Evolutionary conservation across 2,888 invertebrate species (phyloP).

Genomic region (Cyclophora albipunctata): DNA sequence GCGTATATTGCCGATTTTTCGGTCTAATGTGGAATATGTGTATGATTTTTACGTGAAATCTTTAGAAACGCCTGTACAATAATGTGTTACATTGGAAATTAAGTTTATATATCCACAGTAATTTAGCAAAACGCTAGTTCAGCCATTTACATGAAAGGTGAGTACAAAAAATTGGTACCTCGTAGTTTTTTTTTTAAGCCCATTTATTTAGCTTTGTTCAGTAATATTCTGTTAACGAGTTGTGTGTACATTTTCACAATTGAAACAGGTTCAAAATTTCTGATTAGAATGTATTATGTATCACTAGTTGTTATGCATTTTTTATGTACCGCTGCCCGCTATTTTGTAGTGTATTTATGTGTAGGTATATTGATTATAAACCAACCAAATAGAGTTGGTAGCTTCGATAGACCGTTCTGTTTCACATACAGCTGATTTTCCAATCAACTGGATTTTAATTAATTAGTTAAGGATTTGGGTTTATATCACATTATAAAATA

Average conservation of each 20-base stretch:
- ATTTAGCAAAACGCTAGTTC: conserved; percentile 49
- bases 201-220: conserved; percentile 28
- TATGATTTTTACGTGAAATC: conserved; percentile 42
- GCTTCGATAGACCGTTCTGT: conserved; percentile 43
- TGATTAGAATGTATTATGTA: conserved; percentile 30
- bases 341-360: conserved; percentile 50
- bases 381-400: conserved; percentile 47
- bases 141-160: conserved; percentile 75
- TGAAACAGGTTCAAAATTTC: conserved; percentile 7
- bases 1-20: conserved; percentile 70
- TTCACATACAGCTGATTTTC: conserved; percentile 24
- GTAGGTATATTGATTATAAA: conserved; percentile 36
- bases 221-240: conserved; percentile 12
- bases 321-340: conserved; percentile 69
- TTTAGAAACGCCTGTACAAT: conserved; percentile 39
- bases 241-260: conserved; percentile 24
- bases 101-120: conserved; percentile 31
- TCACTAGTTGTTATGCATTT: conserved; percentile 39
- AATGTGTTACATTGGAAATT: conserved; percentile 53
- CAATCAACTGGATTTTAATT: conserved; percentile 8
- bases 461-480: not conserved
- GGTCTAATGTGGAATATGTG: conserved; percentile 54
- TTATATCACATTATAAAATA: too few relatives aligned
- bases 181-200: conserved; percentile 49
- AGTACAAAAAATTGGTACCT: conserved; percentile 71